Conservation (phyloP, 2,113 vertebrate genomes). For the Podarcis muralis region DNA sequence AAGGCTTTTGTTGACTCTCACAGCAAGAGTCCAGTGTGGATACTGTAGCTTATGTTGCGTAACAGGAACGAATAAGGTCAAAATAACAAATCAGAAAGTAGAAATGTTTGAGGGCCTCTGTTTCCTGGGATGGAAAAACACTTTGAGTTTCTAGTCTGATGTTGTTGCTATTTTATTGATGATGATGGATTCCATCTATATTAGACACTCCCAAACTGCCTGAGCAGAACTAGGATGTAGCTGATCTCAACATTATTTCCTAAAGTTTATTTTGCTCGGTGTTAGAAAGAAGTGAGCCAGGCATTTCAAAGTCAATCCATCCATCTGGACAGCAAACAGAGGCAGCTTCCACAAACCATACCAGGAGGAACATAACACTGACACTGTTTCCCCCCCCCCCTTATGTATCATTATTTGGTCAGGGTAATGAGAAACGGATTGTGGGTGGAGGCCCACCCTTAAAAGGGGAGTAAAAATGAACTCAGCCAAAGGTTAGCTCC, state of each 20-base stretch:
- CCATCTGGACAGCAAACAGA: not conserved
- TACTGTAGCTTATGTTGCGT: not conserved
- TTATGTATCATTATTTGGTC: slow-evolving; percentile 21
- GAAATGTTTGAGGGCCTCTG: not conserved
- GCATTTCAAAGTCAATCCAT: not conserved
- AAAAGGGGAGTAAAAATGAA: slow-evolving; percentile 13
- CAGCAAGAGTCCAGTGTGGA: not conserved
- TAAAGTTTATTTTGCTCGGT: not conserved
- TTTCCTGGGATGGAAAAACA: not conserved
- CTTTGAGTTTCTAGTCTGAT: not conserved
- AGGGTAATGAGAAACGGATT: slow-evolving; percentile 46
- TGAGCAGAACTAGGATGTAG: not conserved
- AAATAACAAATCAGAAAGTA: not conserved
- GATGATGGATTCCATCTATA: not conserved
- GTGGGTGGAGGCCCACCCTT: slow-evolving; percentile 28
- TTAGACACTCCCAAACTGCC: not conserved
- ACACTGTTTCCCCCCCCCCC: not conserved
- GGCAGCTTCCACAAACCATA: not conserved
- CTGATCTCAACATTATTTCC: not conserved
- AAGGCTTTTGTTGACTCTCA: not conserved
- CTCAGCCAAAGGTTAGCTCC: slow-evolving; percentile 29
- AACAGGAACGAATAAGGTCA: not conserved
- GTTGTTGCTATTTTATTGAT: not conserved
- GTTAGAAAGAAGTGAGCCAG: not conserved
- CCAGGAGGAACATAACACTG: slow-evolving; percentile 22